Percentiles rank a stretch among this genome's conserved stretches.
Conservation (phyloP, 1,140 invertebrate genomes). For the Drosophila hydei region DNA sequence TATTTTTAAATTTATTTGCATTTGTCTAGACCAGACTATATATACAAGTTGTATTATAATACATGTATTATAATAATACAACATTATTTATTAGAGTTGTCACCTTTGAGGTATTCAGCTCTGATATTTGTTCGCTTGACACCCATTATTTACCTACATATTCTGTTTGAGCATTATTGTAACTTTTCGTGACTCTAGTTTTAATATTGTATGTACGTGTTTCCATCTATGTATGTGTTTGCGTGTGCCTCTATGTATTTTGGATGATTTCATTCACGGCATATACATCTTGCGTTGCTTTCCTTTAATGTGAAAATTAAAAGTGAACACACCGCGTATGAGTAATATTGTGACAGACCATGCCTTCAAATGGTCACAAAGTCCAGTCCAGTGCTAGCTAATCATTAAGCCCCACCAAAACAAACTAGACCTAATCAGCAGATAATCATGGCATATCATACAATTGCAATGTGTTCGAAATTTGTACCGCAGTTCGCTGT, state of each 20-base stretch:
- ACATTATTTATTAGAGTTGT: too few species aligned
- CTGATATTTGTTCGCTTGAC: slow-evolving; percentile 43
- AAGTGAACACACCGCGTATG: slow-evolving; percentile 58
- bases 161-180: slow-evolving; percentile 53
- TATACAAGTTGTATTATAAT: slow-evolving; percentile 52
- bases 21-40: slow-evolving; percentile 32
- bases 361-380: neutral
- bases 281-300: slow-evolving; percentile 41
- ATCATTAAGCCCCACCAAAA: neutral
- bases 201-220: slow-evolving; percentile 54
- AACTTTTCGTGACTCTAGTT: slow-evolving; percentile 74
- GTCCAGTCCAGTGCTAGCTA: too few species aligned
- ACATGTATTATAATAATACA: slow-evolving; percentile 56
- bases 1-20: slow-evolving; percentile 78
- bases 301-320: slow-evolving; percentile 2
- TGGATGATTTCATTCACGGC: slow-evolving; percentile 75
- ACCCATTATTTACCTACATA: slow-evolving; percentile 57
- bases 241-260: slow-evolving; percentile 47
- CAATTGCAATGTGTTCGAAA: neutral
- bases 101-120: slow-evolving; percentile 2
- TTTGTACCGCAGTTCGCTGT: neutral
- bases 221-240: neutral
- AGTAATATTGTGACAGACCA: slow-evolving; percentile 58
- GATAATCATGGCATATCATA: too few species aligned
- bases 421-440: neutral